phyloP scores from a whole-genome alignment of 2,888 invertebrate genomes.

The Deilephila porcellus region DNA sequence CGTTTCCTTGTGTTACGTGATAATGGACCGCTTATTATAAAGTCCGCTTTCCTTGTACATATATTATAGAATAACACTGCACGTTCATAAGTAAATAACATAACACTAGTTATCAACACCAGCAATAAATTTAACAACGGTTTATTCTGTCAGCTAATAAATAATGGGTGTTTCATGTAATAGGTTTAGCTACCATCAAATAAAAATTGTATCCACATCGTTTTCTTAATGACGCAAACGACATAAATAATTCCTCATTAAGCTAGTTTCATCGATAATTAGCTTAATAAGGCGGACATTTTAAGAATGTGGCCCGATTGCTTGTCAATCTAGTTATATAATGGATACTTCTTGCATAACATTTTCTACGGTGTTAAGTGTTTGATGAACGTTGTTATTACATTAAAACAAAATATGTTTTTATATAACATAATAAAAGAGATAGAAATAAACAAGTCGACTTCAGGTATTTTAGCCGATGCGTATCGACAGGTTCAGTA shows the following conservation, averaged over 20 bases:
- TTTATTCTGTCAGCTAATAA: no score
- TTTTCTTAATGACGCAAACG: not conserved
- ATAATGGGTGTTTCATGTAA: no score
- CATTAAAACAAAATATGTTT: not conserved
- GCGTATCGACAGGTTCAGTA: not conserved
- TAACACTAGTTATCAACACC: no score
- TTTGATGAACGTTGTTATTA: not conserved
- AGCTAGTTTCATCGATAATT: conserved; percentile 1
- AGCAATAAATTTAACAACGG: no score
- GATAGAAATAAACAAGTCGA: conserved; percentile 3
- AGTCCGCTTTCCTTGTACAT: no score
- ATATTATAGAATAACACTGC: no score
- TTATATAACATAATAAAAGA: not conserved
- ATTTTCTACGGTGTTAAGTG: not conserved
- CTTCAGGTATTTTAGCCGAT: conserved; percentile 25
- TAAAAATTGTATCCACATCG: not conserved
- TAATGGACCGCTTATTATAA: no score
- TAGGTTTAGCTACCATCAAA: not conserved
- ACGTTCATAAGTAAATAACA: no score
- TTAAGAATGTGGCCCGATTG: not conserved
- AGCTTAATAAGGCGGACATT: conserved; percentile 1
- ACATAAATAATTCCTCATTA: conserved; percentile 1
- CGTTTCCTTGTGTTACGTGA: no score
- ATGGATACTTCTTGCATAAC: conserved; percentile 1
- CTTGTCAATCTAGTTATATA: conserved; percentile 9